Evolutionary conservation across 2,888 invertebrate genomes (phyloP).

Genomic region (Heliconius sara): DNA sequence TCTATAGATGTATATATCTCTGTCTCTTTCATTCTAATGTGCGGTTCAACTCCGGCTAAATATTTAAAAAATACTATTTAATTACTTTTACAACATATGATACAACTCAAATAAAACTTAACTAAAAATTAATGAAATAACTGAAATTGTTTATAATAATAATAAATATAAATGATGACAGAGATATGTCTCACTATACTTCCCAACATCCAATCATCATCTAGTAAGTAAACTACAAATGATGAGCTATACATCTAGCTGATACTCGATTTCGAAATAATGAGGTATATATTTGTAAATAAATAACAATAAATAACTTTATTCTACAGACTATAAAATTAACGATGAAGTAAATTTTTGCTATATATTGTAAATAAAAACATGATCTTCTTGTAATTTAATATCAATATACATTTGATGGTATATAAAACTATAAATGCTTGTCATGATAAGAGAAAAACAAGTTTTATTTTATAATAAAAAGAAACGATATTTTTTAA

Average conservation of each 20-base stretch:
- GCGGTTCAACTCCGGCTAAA: neutral
- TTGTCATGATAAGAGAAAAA: neutral
- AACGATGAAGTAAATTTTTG: neutral
- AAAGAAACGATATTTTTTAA: no score
- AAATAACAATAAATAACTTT: constrained; percentile 16
- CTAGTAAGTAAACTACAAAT: neutral
- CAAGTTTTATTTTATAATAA: no score
- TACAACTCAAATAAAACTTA: no score
- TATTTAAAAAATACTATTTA: neutral
- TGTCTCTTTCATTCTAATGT: neutral
- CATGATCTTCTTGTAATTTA: constrained; percentile 18
- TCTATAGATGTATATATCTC: no score
- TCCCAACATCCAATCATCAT: neutral
- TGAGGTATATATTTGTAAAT: neutral
- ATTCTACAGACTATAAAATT: neutral
- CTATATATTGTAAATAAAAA: constrained; percentile 15
- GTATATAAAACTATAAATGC: neutral
- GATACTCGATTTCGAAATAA: neutral
- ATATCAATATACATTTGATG: constrained; percentile 25
- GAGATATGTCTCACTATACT: neutral
- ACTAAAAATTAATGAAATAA: no score
- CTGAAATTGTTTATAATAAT: no score
- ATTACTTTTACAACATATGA: neutral
- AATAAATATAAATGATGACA: neutral
- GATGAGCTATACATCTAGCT: neutral